phyloP scores from a whole-genome alignment of 2,888 invertebrate genomes.

The Ernsta delagoae region DNA sequence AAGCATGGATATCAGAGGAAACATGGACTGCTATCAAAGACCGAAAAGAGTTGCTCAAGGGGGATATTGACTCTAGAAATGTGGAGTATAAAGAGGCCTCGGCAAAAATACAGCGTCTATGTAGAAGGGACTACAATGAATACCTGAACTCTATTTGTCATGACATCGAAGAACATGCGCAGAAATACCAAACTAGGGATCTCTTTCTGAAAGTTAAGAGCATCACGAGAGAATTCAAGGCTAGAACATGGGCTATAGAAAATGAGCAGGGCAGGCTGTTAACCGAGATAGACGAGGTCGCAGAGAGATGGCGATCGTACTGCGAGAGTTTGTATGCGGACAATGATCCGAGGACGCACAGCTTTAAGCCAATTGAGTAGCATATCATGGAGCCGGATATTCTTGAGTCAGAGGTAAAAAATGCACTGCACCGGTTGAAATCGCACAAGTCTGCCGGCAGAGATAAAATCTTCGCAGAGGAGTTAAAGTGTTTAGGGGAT shows the following conservation, averaged over 20 bases:
- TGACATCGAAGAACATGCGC: conserved; percentile 1
- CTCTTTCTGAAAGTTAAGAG: neutral
- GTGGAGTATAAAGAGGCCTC: neutral
- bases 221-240: neutral
- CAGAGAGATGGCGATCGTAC: neutral
- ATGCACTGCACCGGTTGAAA: neutral
- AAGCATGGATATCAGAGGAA: neutral
- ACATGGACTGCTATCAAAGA: neutral
- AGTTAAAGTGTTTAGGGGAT: neutral
- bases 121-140: neutral
- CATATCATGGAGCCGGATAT: neutral
- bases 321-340: conserved; percentile 4
- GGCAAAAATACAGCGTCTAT: neutral
- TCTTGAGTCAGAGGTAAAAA: neutral
- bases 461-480: neutral
- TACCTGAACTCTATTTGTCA: neutral
- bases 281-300: neutral
- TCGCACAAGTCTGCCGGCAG: neutral
- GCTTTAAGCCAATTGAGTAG: neutral
- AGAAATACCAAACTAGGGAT: conserved; percentile 2
- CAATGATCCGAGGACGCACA: neutral
- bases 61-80: neutral
- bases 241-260: conserved; percentile 3
- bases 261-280: neutral
- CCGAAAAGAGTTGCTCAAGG: neutral